A percentile compares a stretch with the other conserved stretches of the same genome.
These are phyloP conservation scores for Dasypolia templi DNA, from an alignment of 2,888 invertebrate species.

Conservation along the genomic window DNA sequence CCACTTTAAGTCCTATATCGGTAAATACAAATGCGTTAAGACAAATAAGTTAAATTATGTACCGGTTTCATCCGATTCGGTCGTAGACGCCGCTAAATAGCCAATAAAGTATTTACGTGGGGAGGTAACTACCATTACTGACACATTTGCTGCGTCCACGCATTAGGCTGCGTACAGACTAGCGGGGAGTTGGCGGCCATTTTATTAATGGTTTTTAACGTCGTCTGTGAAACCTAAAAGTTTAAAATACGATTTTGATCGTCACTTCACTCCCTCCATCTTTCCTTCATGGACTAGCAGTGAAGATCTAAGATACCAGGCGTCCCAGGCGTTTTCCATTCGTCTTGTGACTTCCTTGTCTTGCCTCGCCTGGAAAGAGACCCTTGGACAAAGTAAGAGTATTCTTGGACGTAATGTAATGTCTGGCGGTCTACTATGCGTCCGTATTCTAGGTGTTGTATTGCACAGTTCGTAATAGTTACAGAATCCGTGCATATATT, in stretches of 20 bases:
- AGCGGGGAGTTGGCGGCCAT: neutral
- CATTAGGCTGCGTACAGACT: constrained; percentile 34
- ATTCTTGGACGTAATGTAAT: no score
- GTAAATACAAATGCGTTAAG: constrained; percentile 22
- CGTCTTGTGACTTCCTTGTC: neutral
- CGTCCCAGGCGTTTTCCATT: neutral
- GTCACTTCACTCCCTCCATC: neutral
- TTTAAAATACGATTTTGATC: no score
- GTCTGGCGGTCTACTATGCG: neutral
- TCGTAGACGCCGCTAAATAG: constrained; percentile 48
- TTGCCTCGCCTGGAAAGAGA: neutral
- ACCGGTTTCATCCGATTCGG: constrained; percentile 1
- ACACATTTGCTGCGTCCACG: constrained; percentile 48
- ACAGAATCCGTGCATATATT: neutral
- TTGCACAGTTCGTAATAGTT: neutral
- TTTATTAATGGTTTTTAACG: constrained; percentile 1
- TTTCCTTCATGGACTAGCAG: neutral
- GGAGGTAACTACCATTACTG: constrained; percentile 49
- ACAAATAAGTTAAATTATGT: constrained; percentile 38
- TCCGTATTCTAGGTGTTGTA: neutral
- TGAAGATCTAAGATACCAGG: no score
- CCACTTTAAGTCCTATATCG: neutral
- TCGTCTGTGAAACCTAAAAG: neutral
- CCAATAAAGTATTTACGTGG: constrained; percentile 64
- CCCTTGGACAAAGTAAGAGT: no score